Base-by-base conservation (phyloP, 2,888 invertebrate genomes). In the Pocota personata region DNA sequence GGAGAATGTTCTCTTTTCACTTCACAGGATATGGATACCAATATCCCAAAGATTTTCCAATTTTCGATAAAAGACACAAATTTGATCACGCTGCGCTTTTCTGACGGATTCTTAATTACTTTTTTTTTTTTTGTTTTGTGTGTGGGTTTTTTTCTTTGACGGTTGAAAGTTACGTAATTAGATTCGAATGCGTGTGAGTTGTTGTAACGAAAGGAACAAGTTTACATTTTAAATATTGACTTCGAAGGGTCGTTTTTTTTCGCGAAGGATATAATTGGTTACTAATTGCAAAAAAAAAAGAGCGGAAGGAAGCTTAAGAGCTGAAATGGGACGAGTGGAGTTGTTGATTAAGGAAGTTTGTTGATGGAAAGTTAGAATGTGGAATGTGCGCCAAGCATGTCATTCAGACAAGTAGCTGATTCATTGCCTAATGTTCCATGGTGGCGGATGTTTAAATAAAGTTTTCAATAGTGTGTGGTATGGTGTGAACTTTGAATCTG, bases 281-380 rank as follows among this genome's bases (percentile, higher is more conserved):
- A 69, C 48, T 79, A 73, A 62, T 78, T 72, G 14, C n/a, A 48
- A 55, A 35, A 48, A 55, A 30, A 52, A 12, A 40, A 24, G 16
- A 27, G 24, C 5, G 40, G 14, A 43, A 35, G 16, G 19, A n/a
- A 69, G 37, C 57, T 73, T 50, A 80, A 52, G 48, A 79, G 50
- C 4, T 24, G 24, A 24, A 24, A 24, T 24, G 24, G 4, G 24
- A 55, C 46, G 43, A 40, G 16, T 46, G 30, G 55, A 79, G 57
- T 62, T 79, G 83, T 84, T 79, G 79, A 84, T 79, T 79, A 79
- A 79, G 43, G 50, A 84, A 75, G 75, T 84, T 80, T 79, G 40
- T 16, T 50, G 10, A 40, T 40, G 40, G n/a, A 14, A 60, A 71
- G 57, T 55, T 57, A 32, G 52, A 48, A 32, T 60, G 50, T 43